These are phyloP conservation scores for Saxidomus purpurata DNA, from an alignment of 1,140 invertebrate species.

Conservation along the genomic window DNA sequence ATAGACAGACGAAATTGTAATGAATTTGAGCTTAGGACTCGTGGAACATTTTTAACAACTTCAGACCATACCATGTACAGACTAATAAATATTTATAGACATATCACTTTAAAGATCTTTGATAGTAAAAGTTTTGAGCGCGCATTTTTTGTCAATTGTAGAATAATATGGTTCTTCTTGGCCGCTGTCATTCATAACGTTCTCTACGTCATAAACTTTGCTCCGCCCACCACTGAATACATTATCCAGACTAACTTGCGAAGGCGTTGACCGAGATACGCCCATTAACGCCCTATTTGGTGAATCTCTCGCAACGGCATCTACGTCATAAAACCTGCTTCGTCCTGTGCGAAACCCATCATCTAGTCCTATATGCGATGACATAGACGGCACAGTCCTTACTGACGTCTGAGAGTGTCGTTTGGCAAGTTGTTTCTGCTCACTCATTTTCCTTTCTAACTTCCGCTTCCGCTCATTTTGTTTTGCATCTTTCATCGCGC, in stretches of 20 bases:
- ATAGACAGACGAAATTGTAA: too few relatives aligned
- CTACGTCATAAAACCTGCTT: conserved; percentile 54
- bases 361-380: conserved; percentile 44
- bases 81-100: background rate
- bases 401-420: conserved; percentile 30
- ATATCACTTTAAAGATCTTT: conserved; percentile 55
- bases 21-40: too few relatives aligned
- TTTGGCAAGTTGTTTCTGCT: conserved; percentile 18
- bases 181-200: conserved; percentile 14
- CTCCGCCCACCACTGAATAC: conserved; percentile 10
- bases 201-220: conserved; percentile 62
- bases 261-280: conserved; percentile 20
- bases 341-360: background rate
- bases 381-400: conserved; percentile 8
- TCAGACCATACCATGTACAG: too few relatives aligned
- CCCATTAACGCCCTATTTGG: background rate
- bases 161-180: conserved; percentile 45
- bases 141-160: conserved; percentile 48
- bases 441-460: background rate
- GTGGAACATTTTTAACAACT: too few relatives aligned
- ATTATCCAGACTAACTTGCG: conserved; percentile 57
- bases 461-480: conserved; percentile 40
- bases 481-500: conserved; percentile 56
- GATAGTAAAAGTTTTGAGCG: conserved; percentile 49
- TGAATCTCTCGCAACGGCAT: conserved; percentile 15